A percentile compares a stretch with the other conserved stretches of the same genome.
Conservation (phyloP, 2,888 invertebrate species). For the Tolmerus cingulatus region DNA sequence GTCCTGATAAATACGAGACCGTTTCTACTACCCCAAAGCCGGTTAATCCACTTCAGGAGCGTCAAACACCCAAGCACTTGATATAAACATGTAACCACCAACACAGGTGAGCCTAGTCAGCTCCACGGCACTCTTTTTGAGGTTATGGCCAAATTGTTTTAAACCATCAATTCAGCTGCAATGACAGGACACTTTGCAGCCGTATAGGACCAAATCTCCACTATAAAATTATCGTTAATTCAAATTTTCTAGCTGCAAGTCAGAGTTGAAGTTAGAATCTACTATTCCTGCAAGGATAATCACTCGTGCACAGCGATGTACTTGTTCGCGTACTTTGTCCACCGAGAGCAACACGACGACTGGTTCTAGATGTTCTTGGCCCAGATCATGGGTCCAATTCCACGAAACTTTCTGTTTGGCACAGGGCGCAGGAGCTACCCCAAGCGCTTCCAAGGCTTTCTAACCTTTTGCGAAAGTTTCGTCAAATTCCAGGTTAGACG, state of each 20-base stretch:
- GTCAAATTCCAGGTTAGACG: neutral
- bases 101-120: neutral
- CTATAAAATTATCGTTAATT: neutral
- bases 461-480: neutral
- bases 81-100: conserved; percentile 19
- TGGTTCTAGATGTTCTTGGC: conserved; percentile 37
- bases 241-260: neutral
- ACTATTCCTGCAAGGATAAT: conserved; percentile 16
- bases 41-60: conserved; percentile 31
- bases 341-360: conserved; percentile 38
- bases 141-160: conserved; percentile 30
- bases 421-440: conserved; percentile 17
- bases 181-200: neutral
- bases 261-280: neutral
- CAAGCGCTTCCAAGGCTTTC: conserved; percentile 8
- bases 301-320: neutral
- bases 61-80: conserved; percentile 20
- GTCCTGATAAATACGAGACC: neutral
- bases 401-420: neutral
- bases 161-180: neutral
- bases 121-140: neutral
- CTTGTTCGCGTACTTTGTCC: conserved; percentile 8
- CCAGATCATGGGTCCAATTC: conserved; percentile 37
- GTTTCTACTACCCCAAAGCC: conserved; percentile 14
- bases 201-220: neutral